Base-by-base conservation (phyloP, 2,888 invertebrate species). In the Chrysina gloriosa region DNA sequence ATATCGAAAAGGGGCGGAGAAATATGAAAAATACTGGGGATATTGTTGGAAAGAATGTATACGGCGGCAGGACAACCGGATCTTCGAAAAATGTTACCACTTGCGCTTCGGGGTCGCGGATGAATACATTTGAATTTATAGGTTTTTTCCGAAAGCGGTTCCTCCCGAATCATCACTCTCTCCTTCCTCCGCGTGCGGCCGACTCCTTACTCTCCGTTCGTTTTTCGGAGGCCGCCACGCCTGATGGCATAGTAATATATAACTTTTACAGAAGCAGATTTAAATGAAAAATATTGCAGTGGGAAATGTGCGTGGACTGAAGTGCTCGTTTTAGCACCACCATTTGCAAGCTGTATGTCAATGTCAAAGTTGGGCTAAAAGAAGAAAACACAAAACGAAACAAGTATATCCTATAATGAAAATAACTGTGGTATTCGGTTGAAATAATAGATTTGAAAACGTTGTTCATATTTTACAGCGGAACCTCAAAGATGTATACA, bases 21-120 rank as follows among this genome's bases (percentile, higher is more conserved):
- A 74, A 74, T 76, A 75, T 76, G 75, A 77, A 75, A 77, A 74
- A 75, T 76, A 74, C 66, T 69, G 63, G 50, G 70, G 74, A 75
- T 75, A 74, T 74, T 75, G 74, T 75, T 73, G 72, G 74, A 71
- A 73, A 72, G 74, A 71, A 72, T 69, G 72, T 58, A 9, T 63
- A 65, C 70, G 72, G 69, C 71, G 70, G 66, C 65, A 66, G 68
- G 69, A 69, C 52, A 56, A 65, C 71, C 68, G 58, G 67, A 58
- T 36, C 27, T 39, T 42, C 70, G 70, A 72, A 69, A 73, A 72
- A 73, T 71, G 70, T 71, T 74, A 70, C 69, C 71, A 47, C 71
- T 67, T 66, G 69, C 70, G 70, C 68, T 70, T 69, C 71, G 70
- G 70, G 72, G 71, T 74, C 75, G 70, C 67, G 69, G 69, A 73